Percentiles rank a stretch among this genome's conserved stretches.
Evolutionary conservation across 1,140 invertebrate species (phyloP).

Genomic region (Atopsyche davidsoni): DNA sequence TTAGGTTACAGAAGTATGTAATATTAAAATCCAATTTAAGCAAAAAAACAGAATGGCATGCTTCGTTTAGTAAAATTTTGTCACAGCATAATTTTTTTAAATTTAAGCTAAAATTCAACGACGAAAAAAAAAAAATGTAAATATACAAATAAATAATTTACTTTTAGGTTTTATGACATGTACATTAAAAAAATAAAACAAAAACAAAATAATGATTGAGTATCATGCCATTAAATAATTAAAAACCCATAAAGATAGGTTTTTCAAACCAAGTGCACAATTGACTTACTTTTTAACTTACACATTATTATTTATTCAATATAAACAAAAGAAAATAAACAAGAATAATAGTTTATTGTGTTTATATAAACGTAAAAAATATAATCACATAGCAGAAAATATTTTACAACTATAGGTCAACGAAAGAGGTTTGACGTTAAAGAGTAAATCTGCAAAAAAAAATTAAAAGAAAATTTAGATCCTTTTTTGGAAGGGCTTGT

Average conservation of each 20-base stretch:
- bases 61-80: too few species aligned
- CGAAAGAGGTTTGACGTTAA: conserved; percentile 28
- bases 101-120: background rate
- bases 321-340: background rate
- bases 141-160: too few species aligned
- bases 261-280: background rate
- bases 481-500: too few species aligned
- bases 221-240: too few species aligned
- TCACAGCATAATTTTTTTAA: background rate
- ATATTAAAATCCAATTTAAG: too few species aligned
- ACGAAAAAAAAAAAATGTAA: too few species aligned
- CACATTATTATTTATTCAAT: background rate
- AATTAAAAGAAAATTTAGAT: too few species aligned
- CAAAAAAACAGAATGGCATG: too few species aligned
- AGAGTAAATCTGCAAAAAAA: conserved; percentile 28
- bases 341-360: background rate
- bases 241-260: background rate
- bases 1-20: too few species aligned
- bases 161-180: too few species aligned
- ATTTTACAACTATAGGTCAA: conserved; percentile 10
- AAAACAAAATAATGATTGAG: background rate
- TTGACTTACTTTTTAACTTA: background rate
- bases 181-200: background rate
- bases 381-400: background rate
- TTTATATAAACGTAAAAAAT: conserved; percentile 5